Base-by-base conservation (phyloP, 2,113 vertebrate species). In the Gymnobelideus leadbeateri region DNA sequence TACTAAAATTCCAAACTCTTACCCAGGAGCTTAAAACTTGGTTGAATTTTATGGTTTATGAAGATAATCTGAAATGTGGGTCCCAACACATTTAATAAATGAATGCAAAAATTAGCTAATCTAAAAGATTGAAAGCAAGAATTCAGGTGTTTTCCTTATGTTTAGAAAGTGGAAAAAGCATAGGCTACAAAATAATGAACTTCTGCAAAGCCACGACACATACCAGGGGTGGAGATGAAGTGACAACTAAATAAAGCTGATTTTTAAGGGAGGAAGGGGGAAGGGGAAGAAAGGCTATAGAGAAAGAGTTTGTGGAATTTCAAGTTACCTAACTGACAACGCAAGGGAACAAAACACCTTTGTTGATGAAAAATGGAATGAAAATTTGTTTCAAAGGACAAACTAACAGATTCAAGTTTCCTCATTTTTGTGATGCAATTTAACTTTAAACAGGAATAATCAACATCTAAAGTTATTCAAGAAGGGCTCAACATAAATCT, bases 401-500 rank as follows among this genome's bases (percentile, higher is more conserved):
- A 94, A 94, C 92, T 61, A 51, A 94, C 51, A 90, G 89, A 57
- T 19, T 19, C 47, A 94, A 95, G 53, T 51, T 50, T 54, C 68
- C 53, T 9, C 19, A 91, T 89, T 23, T 95, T 96, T 95, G 95
- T 95, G 94, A 96, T 84, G 84, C 94, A 95, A 92, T 94, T 28
- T 51, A 51, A 90, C 89, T 47, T 90, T 50, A 49, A 84, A 43
- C 25, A 93, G 92, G 46, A 91, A 54, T 93, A 95, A 91, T 52
- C 31, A 94, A 92, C 26, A 28, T 43, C 16, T 55, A 92, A 89
- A 90, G 21, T 24, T 54, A 54, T 94, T 91, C 46, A 89, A 47
- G 51, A 89, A 93, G 47, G 91, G 51, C 49, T 96, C 77, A 96
- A 94, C 51, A 89, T 97, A 95, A 97, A 14, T 92, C 90, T 96